Evolutionary conservation across 2,113 vertebrate species (phyloP).

Genomic region (Nycticryphes semicollaris): DNA sequence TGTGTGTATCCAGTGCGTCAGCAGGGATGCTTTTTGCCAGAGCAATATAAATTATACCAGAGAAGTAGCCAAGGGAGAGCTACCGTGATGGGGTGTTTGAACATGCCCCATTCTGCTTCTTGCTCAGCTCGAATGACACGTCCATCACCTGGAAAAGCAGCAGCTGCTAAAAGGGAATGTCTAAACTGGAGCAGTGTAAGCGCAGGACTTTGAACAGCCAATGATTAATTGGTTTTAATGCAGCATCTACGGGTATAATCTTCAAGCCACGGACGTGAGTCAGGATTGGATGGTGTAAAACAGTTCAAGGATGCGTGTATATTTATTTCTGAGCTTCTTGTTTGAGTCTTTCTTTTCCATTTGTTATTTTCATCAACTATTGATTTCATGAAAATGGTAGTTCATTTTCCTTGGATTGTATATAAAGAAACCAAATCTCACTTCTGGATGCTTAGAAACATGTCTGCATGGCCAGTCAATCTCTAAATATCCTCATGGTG

Average conservation of each 20-base stretch:
- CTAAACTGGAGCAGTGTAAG: rapidly evolving
- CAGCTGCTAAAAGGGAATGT: neutral
- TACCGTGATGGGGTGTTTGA: neutral
- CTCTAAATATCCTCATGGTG: neutral
- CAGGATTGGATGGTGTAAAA: neutral
- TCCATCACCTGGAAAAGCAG: neutral
- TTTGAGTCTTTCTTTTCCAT: neutral
- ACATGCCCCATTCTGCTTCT: neutral
- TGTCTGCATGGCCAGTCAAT: neutral
- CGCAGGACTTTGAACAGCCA: neutral
- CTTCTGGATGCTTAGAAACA: neutral
- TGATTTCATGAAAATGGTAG: neutral
- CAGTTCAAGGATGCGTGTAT: neutral
- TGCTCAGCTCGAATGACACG: rapidly evolving
- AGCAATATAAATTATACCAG: neutral
- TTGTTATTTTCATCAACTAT: neutral
- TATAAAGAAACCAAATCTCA: neutral
- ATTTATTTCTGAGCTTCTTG: neutral
- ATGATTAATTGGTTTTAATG: neutral
- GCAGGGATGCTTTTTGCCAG: neutral
- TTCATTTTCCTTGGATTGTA: neutral
- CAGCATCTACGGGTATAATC: neutral
- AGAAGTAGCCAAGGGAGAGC: neutral
- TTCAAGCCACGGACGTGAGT: neutral
- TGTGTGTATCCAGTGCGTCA: neutral